Conservation (phyloP, 2,888 invertebrate genomes). For the Thymelicus sylvestris region DNA sequence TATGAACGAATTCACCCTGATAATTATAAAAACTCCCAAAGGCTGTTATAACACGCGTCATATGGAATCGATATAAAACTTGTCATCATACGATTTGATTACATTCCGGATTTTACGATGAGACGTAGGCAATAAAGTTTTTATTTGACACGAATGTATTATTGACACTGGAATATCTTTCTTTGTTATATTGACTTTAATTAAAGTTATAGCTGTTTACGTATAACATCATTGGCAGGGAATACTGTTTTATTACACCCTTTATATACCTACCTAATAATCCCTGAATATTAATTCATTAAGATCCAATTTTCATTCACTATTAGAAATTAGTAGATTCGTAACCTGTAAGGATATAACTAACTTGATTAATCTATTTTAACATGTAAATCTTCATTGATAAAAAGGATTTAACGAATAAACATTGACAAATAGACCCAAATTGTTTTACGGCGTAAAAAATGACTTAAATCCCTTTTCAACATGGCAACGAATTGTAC, state of each 20-base stretch:
- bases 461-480: too few relatives aligned
- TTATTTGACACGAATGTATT: constrained; percentile 38
- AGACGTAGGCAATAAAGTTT: constrained; percentile 39
- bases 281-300: too few relatives aligned
- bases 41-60: constrained; percentile 43
- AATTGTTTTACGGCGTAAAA: too few relatives aligned
- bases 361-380: too few relatives aligned
- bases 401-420: too few relatives aligned
- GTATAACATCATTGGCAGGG: too few relatives aligned
- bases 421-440: too few relatives aligned
- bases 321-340: too few relatives aligned
- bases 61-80: constrained; percentile 46
- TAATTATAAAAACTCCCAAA: constrained; percentile 1
- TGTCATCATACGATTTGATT: constrained; percentile 49
- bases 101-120: constrained; percentile 43
- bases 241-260: not conserved
- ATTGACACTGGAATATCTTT: constrained; percentile 19
- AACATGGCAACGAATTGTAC: not conserved
- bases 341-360: too few relatives aligned
- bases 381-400: too few relatives aligned
- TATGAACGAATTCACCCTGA: not conserved
- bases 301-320: too few relatives aligned
- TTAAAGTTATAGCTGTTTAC: not conserved
- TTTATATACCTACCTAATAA: too few relatives aligned
- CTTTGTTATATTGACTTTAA: constrained; percentile 10